Base-by-base conservation (phyloP, 2,797 vertebrate species). In the Amazona finschi region DNA sequence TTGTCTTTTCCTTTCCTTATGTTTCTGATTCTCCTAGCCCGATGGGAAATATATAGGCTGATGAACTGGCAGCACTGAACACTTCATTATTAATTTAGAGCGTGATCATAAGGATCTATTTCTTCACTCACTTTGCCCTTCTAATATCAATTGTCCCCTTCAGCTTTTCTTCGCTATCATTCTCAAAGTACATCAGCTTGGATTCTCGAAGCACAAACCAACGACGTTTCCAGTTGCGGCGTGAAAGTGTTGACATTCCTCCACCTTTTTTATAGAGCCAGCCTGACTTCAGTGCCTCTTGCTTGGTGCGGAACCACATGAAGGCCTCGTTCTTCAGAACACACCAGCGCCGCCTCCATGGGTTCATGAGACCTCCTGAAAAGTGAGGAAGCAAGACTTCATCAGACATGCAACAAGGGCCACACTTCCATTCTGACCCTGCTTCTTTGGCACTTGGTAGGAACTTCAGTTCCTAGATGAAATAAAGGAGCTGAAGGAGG, bases 181-280 rank as follows among this genome's bases (percentile, higher is more conserved):
- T 99, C 94, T 99, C 99, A 14, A 99, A 99, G 96, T 99, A 99
- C 98, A 98, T 98, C 85, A 99, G 98, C 91, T 98, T 99, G 9
- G 98, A 97, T 24, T 99, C 99, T 1, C 99, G 98, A 72, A 99
- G 98, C 41, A 99, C 99, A 12, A 99, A 99, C 99, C 99, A 99
- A 95, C 99, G 99, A 96, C 99, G 98, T 89, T 99, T 99, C 99
- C 99, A 99, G 98, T 99, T 99, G 84, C 99, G 98, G 2, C 99
- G 98, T 1, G 99, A 99, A 52, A 99, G 97, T 0, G 99, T 99
- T 47, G 99, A 99, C 98, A 99, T 98, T 8, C 99, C 99, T 4
- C 99, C 99, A 1, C 99, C 99, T 73, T 99, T 99, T 93, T 99
- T 99, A 94, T 99, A 99, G 21, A 99, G 98, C 99, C 99, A 99